Conservation (phyloP, 2,113 vertebrate species). For the Tinamus guttatus region DNA sequence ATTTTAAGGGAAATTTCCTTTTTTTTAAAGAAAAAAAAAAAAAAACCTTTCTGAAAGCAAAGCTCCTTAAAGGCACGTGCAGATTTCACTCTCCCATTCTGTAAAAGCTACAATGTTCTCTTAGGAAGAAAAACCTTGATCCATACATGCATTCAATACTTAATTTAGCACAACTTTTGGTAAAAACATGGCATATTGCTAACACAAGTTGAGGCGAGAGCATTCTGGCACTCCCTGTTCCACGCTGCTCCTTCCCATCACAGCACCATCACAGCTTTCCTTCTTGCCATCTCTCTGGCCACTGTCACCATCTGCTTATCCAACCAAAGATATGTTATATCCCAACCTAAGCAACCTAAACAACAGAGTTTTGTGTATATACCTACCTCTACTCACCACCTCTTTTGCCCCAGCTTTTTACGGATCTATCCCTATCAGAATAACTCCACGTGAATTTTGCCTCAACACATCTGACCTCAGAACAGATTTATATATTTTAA, state of each 20-base stretch:
- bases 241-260: not conserved
- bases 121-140: not conserved
- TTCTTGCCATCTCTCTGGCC: not conserved
- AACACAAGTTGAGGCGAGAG: not conserved
- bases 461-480: not conserved
- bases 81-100: not conserved
- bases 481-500: not conserved
- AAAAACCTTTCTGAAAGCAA: no score
- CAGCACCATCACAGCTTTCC: not conserved
- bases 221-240: not conserved
- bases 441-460: not conserved
- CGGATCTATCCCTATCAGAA: not conserved
- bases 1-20: no score
- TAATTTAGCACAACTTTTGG: not conserved
- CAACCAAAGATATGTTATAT: not conserved
- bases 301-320: not conserved
- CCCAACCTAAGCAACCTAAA: accelerated
- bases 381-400: not conserved
- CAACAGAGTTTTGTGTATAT: not conserved
- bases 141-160: not conserved
- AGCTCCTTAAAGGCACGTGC: not conserved
- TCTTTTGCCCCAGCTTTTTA: not conserved
- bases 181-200: not conserved
- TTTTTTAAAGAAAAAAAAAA: no score
- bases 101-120: not conserved